Evolutionary conservation across 2,797 vertebrate genomes (phyloP).

Genomic region (Tympanoctomys barrerae): DNA sequence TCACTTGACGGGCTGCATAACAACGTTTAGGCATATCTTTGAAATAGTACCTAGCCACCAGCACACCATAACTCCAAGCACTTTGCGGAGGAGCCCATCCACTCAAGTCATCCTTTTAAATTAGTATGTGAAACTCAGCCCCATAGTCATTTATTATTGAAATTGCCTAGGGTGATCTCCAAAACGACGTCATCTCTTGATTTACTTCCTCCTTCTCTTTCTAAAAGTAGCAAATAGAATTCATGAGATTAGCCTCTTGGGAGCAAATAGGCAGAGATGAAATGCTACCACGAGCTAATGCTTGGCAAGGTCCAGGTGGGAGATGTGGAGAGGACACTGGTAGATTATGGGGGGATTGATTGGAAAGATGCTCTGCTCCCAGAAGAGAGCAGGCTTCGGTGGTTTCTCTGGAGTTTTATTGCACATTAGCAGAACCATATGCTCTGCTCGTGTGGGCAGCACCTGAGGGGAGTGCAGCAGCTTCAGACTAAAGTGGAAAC

Average conservation of each 20-base stretch:
- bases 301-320: conserved; percentile 86
- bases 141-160: conserved; percentile 86
- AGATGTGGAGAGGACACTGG: conserved; percentile 58
- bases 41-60: conserved; percentile 59
- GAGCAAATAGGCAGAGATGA: conserved; percentile 87
- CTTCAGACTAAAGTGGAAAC: conserved; percentile 33
- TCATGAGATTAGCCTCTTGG: conserved; percentile 85
- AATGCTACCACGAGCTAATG: conserved; percentile 87
- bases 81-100: conserved; percentile 69
- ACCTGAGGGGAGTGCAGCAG: neutral
- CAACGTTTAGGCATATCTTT: conserved; percentile 53
- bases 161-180: conserved; percentile 85
- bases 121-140: conserved; percentile 81
- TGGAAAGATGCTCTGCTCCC: conserved; percentile 70
- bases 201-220: conserved; percentile 76
- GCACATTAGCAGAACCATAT: conserved; percentile 72
- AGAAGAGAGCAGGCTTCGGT: conserved; percentile 65
- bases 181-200: conserved; percentile 82
- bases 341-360: conserved; percentile 64
- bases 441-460: conserved; percentile 60
- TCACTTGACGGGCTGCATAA: conserved; percentile 53
- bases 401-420: conserved; percentile 67
- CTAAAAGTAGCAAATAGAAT: conserved; percentile 86
- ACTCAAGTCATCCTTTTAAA: conserved; percentile 82
- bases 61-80: conserved; percentile 60